A percentile compares a stretch with the other conserved stretches of the same genome.
Evolutionary conservation across 2,113 vertebrate genomes (phyloP).

Genomic region (Hemichromis elongatus): DNA sequence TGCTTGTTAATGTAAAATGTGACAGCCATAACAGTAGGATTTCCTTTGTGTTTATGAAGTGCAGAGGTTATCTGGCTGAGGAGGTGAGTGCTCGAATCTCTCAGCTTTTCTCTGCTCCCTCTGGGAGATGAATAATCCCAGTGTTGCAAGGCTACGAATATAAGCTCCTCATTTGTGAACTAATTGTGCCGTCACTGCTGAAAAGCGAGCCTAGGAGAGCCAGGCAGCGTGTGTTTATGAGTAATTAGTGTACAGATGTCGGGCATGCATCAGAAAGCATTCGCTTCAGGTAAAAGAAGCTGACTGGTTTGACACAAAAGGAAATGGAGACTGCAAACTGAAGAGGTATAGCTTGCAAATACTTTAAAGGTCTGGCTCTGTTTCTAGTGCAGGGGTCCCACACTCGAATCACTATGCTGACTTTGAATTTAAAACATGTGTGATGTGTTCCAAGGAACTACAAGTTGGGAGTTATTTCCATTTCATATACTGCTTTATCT

Average conservation of each 20-base stretch:
- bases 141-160: slow-evolving; percentile 1
- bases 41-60: not conserved
- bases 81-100: slow-evolving; percentile 9
- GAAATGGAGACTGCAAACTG: slow-evolving; percentile 26
- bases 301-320: slow-evolving; percentile 35
- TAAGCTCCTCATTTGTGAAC: slow-evolving; percentile 48
- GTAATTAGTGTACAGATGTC: slow-evolving; percentile 58
- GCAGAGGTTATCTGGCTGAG: not conserved
- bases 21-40: not conserved
- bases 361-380: not conserved
- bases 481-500: not conserved
- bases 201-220: slow-evolving; percentile 1
- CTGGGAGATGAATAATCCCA: slow-evolving; percentile 32
- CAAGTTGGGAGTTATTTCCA: not conserved
- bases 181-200: slow-evolving; percentile 32
- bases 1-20: not conserved
- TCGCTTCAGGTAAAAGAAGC: slow-evolving; percentile 39
- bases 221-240: slow-evolving; percentile 29
- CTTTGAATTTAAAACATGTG: slow-evolving; percentile 10
- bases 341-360: not conserved
- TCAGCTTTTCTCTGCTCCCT: not conserved
- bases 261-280: not conserved
- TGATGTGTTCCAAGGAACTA: not conserved
- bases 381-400: not conserved
- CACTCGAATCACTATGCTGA: not conserved